A percentile compares a stretch with the other conserved stretches of the same genome.
phyloP scores from a whole-genome alignment of 2,888 invertebrate species.

The Drosophila nigricruria region DNA sequence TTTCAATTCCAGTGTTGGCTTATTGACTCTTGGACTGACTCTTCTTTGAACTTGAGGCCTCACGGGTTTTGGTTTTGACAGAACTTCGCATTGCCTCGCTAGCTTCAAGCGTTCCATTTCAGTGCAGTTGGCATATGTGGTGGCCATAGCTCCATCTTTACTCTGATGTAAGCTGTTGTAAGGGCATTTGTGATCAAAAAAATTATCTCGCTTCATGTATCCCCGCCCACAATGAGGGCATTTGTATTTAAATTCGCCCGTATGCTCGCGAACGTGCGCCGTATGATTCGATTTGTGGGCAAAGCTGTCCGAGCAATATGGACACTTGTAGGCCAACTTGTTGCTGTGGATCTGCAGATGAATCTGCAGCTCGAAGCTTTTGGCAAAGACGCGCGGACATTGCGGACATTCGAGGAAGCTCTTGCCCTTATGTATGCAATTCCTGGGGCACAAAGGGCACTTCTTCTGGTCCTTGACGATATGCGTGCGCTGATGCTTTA shows the following conservation, averaged over 20 bases:
- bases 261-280: constrained; percentile 31
- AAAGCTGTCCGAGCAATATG: constrained; percentile 37
- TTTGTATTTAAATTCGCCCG: constrained; percentile 10
- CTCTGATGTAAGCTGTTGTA: too few species aligned
- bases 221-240: neutral
- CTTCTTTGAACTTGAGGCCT: neutral
- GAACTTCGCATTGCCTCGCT: neutral
- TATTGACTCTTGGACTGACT: neutral
- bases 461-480: neutral
- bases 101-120: neutral
- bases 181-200: neutral
- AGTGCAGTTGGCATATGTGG: neutral
- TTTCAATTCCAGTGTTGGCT: neutral
- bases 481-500: constrained; percentile 17
- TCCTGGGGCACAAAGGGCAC: constrained; percentile 12
- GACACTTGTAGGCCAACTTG: constrained; percentile 30
- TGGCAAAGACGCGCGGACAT: constrained; percentile 28
- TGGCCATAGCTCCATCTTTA: too few species aligned
- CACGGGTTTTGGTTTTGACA: neutral
- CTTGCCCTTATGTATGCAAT: constrained; percentile 15
- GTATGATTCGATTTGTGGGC: constrained; percentile 29
- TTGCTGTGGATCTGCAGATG: constrained; percentile 40
- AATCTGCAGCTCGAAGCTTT: constrained; percentile 23
- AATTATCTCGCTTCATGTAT: neutral
- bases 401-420: constrained; percentile 22